phyloP scores from a whole-genome alignment of 2,888 invertebrate genomes.

The Rhorus exstirpatorius region DNA sequence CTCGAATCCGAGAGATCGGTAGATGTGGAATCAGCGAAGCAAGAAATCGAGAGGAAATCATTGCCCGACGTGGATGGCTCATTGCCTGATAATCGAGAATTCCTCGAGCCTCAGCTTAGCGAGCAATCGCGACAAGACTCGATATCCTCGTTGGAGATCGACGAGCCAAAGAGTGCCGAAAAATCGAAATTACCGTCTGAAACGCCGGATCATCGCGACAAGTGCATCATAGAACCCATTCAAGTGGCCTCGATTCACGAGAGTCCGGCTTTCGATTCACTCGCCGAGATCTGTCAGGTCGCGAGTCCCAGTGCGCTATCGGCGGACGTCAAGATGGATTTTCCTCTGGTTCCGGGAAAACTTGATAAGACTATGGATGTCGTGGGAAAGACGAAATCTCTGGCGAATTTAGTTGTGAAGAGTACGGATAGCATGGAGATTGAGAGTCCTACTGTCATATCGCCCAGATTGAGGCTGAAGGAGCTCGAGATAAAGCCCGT shows the following conservation, averaged over 20 bases:
- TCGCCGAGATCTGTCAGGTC: conserved; percentile 77
- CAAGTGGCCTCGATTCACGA: conserved; percentile 78
- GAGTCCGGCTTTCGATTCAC: conserved; percentile 79
- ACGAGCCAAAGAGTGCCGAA: conserved; percentile 72
- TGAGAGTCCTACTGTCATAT: conserved; percentile 81
- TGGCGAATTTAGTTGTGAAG: conserved; percentile 49
- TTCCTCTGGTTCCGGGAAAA: conserved; percentile 75
- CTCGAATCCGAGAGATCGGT: conserved; percentile 72
- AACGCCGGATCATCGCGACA: background rate
- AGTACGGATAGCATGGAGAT: conserved; percentile 73
- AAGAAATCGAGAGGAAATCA: conserved; percentile 76
- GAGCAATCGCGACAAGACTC: conserved; percentile 80
- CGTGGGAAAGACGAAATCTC: conserved; percentile 39
- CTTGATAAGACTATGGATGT: conserved; percentile 6
- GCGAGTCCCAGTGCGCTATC: conserved; percentile 80
- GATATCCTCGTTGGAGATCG: conserved; percentile 81
- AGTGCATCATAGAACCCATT: conserved; percentile 38
- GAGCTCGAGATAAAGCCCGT: conserved; percentile 83
- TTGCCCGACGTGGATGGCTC: conserved; percentile 57
- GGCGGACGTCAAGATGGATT: conserved; percentile 79
- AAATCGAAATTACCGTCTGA: background rate
- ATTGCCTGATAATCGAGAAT: conserved; percentile 79
- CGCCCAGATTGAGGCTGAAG: conserved; percentile 80
- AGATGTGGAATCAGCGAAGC: conserved; percentile 79
- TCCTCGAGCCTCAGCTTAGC: conserved; percentile 76